These are phyloP conservation scores for Okapia johnstoni DNA, from an alignment of 2,113 vertebrate genomes.

Conservation along the genomic window DNA sequence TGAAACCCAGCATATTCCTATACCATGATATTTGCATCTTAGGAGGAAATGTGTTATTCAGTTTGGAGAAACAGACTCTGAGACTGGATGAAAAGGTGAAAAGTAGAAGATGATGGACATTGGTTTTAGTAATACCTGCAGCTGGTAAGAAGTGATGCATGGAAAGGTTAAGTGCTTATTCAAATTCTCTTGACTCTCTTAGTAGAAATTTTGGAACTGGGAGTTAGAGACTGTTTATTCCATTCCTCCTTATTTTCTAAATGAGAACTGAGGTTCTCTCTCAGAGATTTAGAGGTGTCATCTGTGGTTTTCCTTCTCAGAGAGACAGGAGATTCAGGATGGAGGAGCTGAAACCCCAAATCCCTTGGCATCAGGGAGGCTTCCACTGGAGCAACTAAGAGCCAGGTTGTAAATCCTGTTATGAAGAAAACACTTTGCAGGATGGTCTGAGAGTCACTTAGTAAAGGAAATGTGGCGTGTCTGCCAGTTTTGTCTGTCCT, in stretches of 20 bases:
- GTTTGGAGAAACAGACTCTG: neutral
- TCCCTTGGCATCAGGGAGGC: neutral
- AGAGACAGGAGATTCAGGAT: neutral
- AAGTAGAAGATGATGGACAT: fast-evolving
- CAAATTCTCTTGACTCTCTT: neutral
- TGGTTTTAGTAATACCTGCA: neutral
- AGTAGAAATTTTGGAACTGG: neutral
- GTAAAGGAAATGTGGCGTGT: neutral
- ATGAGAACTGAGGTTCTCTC: neutral
- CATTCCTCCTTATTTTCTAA: neutral
- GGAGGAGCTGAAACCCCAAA: neutral
- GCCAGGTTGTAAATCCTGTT: neutral
- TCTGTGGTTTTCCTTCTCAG: neutral
- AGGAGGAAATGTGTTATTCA: neutral
- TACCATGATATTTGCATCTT: neutral
- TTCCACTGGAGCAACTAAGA: neutral
- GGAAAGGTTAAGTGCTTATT: neutral
- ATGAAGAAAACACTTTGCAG: neutral
- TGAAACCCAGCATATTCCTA: neutral
- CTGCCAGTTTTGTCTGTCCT: neutral
- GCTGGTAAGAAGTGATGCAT: neutral
- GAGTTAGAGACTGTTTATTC: neutral
- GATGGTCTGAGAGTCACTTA: neutral
- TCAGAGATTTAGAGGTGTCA: neutral
- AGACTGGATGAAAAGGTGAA: neutral